Evolutionary conservation across 2,888 invertebrate species (phyloP).

Genomic region (Ypsolopha sequella): DNA sequence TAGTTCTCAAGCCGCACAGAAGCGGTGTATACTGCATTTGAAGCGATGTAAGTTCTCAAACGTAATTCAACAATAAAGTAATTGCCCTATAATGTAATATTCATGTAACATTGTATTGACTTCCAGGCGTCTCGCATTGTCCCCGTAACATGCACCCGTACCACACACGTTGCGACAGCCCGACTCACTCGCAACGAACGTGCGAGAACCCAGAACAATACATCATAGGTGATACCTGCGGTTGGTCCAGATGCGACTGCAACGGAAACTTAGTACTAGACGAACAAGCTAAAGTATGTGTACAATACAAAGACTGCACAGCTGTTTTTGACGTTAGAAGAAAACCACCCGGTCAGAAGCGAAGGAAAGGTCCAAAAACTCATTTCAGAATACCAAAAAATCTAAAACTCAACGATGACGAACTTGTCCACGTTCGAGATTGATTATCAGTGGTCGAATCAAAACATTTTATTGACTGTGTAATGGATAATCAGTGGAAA

Average conservation of each 20-base stretch:
- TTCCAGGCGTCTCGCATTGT: conserved; percentile 38
- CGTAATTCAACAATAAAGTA: too few species aligned
- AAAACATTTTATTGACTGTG: too few species aligned
- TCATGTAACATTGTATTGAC: too few species aligned
- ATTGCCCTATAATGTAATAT: too few species aligned
- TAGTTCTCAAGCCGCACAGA: neutral
- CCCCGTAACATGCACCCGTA: conserved; percentile 44
- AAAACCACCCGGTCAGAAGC: neutral
- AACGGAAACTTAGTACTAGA: conserved; percentile 29
- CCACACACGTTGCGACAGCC: conserved; percentile 42
- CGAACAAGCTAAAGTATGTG: conserved; percentile 23
- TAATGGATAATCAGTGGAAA: too few species aligned
- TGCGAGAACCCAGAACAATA: conserved; percentile 23
- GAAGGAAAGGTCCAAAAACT: neutral
- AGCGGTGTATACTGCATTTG: neutral
- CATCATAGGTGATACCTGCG: conserved; percentile 41
- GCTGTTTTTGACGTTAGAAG: neutral
- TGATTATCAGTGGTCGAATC: too few species aligned
- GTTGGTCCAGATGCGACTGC: conserved; percentile 58
- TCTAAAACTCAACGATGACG: neutral
- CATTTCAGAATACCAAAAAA: neutral
- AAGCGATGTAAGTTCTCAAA: too few species aligned
- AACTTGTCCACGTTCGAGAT: too few species aligned
- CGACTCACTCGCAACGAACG: conserved; percentile 37
- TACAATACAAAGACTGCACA: conserved; percentile 16